A percentile compares a stretch with the other conserved stretches of the same genome.
phyloP scores from a whole-genome alignment of 2,113 vertebrate genomes.

The Ameiurus melas region DNA sequence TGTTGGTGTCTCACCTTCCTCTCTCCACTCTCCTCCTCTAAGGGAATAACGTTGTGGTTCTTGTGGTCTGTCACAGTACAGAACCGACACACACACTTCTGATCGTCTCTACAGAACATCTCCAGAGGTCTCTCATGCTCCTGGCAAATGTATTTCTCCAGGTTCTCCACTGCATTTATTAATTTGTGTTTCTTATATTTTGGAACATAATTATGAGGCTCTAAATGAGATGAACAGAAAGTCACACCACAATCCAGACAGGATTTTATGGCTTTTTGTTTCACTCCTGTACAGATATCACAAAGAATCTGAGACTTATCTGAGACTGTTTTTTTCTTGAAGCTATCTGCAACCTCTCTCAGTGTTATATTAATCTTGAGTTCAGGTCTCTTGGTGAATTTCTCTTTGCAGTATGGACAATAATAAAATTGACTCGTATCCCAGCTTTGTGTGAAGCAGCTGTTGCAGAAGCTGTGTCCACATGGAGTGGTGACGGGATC shows the following conservation, averaged over 20 bases:
- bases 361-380: constrained; percentile 4
- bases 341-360: background rate
- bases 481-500: constrained; percentile 8
- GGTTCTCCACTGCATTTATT: background rate
- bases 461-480: constrained; percentile 11
- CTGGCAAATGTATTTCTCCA: background rate
- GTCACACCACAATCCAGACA: background rate
- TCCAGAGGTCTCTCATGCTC: background rate
- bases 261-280: background rate
- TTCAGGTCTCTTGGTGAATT: constrained; percentile 13
- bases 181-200: background rate
- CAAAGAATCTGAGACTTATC: background rate
- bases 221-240: background rate
- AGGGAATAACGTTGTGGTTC: background rate
- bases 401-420: constrained; percentile 17
- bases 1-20: background rate
- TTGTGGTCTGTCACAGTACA: background rate
- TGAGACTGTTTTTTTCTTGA: background rate
- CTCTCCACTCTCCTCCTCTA: background rate
- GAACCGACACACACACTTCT: background rate
- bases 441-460: constrained; percentile 13
- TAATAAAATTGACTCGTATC: background rate
- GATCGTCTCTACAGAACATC: background rate
- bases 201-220: background rate
- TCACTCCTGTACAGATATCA: background rate